Evolutionary conservation across 2,797 vertebrate genomes (phyloP), one percentile per base, ranked within the genome.

Genomic region (Podarcis lilfordi): DNA sequence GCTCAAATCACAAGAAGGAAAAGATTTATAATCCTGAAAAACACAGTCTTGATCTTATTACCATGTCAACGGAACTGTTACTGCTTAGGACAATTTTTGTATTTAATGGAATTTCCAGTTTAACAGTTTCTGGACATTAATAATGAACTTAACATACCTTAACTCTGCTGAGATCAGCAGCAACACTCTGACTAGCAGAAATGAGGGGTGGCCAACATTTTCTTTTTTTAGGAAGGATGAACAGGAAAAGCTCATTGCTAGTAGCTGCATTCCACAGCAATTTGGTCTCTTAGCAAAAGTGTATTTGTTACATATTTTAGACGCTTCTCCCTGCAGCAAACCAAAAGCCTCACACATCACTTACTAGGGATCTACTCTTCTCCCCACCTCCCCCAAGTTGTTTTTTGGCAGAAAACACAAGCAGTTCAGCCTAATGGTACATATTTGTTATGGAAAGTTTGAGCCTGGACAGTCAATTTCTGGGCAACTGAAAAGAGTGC

Each of bases 181-280:
- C 94, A 90, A 78, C 79, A 86, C 32, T 21, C 29, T 29, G 91
- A 91, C 45, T 88, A 17, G 50, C 37, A 92, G 80, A 83, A 87
- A 89, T 88, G 92, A 85, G 86, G 50, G 23, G 82, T 87, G 92
- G 92, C 89, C 92, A 91, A 94, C 89, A 93, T 32, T 43, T 64
- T n/a, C 10, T 89, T 84, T 0, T 10, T 2, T 66, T 91, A 79
- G 86, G 88, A 92, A 93, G 90, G 94, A 91, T 93, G 91, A 91
- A 90, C 84, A 94, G 89, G 77, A 94, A 92, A 94, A 77, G 89
- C 85, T 81, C 75, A 78, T 5, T n/a, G 37, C 13, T 9, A 85
- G 76, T 50, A 86, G 55, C 11, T 27, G 80, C 74, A 90, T 86
- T 76, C 69, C 86, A 80, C 1, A 0, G 69, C 0, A 4, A 23